Percentiles rank a stretch among this genome's conserved stretches.
Evolutionary conservation across 2,113 vertebrate genomes (phyloP).

Genomic region (Protobothrops mucrosquamatus): DNA sequence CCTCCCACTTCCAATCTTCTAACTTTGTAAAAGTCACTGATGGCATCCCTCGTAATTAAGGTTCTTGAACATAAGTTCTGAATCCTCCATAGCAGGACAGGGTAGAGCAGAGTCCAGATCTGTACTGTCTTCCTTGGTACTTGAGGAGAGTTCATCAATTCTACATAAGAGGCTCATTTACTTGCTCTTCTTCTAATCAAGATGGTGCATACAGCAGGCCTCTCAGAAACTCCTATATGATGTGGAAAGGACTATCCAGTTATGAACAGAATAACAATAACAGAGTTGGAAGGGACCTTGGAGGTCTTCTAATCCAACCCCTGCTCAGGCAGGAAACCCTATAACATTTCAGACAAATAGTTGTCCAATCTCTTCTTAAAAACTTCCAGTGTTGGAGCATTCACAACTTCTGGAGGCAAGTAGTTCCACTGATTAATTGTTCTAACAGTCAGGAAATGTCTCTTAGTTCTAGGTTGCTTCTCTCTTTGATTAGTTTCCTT

Average conservation of each 20-base stretch:
- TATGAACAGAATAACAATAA: not conserved
- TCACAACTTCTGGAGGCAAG: no score
- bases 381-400: no score
- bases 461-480: no score
- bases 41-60: not conserved
- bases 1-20: not conserved
- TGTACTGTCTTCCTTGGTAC: not conserved
- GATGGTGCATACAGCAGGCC: not conserved
- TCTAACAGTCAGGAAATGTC: no score
- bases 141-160: not conserved
- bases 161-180: not conserved
- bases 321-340: no score
- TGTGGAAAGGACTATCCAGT: not conserved
- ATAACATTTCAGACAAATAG: no score
- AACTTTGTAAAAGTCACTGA: not conserved
- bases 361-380: no score
- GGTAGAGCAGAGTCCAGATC: not conserved
- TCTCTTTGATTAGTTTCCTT: no score
- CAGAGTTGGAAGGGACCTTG: no score
- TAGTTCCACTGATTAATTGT: no score
- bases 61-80: not conserved
- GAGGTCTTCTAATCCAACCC: no score
- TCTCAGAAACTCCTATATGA: not conserved
- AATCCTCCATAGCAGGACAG: not conserved
- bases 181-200: not conserved